A percentile compares a stretch with the other conserved stretches of the same genome.
These are phyloP conservation scores for Gambusia holbrooki DNA, from an alignment of 2,113 vertebrate genomes.

Conservation along the genomic window DNA sequence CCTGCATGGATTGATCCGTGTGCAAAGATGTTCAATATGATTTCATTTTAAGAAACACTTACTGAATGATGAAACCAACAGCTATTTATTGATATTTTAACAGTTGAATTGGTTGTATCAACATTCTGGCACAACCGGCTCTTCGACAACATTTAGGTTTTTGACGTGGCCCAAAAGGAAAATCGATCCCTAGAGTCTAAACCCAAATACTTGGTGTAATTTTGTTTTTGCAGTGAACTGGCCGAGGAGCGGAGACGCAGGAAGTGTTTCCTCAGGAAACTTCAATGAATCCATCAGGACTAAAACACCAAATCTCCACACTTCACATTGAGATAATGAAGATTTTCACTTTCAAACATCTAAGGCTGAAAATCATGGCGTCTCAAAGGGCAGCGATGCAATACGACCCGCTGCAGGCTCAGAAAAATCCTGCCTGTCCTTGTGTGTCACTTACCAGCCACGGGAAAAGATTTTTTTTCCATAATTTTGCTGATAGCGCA, in stretches of 20 bases:
- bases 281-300: slow-evolving; percentile 32
- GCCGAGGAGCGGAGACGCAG: slow-evolving; percentile 15
- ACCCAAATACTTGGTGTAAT: too few species aligned
- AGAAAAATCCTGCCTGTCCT: slow-evolving; percentile 61
- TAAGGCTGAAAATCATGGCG: slow-evolving; percentile 14
- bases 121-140: too few species aligned
- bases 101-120: too few species aligned
- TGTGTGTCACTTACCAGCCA: slow-evolving; percentile 73
- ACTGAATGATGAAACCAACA: too few species aligned
- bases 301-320: not conserved
- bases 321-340: not conserved
- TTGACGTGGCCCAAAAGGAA: too few species aligned
- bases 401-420: slow-evolving; percentile 38
- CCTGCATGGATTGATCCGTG: too few species aligned
- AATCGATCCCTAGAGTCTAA: too few species aligned
- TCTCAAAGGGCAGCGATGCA: slow-evolving; percentile 51
- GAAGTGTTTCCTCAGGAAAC: slow-evolving; percentile 60
- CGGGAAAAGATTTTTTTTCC: slow-evolving; percentile 48
- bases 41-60: too few species aligned
- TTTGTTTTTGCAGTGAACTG: too few species aligned
- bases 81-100: too few species aligned
- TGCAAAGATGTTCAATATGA: too few species aligned
- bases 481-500: slow-evolving; percentile 67
- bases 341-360: not conserved
- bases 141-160: too few species aligned